A percentile compares a stretch with the other conserved stretches of the same genome.
Evolutionary conservation across 2,888 invertebrate genomes (phyloP).

Genomic region (Drosophila quasianomalipes): DNA sequence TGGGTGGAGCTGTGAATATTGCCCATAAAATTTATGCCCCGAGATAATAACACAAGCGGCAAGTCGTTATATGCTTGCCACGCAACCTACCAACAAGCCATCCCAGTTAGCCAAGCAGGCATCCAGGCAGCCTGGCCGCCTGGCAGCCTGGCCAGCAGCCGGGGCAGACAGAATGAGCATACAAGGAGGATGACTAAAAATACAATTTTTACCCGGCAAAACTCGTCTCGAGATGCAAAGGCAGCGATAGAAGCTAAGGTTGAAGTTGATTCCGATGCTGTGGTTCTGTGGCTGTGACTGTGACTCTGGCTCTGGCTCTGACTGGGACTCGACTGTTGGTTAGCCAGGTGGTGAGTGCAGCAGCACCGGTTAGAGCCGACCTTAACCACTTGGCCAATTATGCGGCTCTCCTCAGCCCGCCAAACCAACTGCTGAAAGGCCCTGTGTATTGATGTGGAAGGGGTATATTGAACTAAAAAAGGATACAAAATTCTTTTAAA

Average conservation of each 20-base stretch:
- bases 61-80: constrained; percentile 69
- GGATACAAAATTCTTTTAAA: not conserved
- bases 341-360: constrained; percentile 64
- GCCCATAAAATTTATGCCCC: constrained; percentile 79
- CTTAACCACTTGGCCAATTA: constrained; percentile 75
- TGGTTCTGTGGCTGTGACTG: constrained; percentile 9
- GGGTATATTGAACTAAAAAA: constrained; percentile 22
- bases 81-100: constrained; percentile 20
- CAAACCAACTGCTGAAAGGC: constrained; percentile 18
- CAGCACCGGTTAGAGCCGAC: constrained; percentile 15
- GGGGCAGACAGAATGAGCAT: constrained; percentile 25
- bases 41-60: constrained; percentile 80
- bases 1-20: constrained; percentile 84
- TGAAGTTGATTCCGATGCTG: constrained; percentile 44
- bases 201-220: constrained; percentile 74
- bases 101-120: constrained; percentile 13
- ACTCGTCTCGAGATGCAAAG: constrained; percentile 75
- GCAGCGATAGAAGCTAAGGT: constrained; percentile 62
- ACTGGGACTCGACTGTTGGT: constrained; percentile 4
- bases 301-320: not conserved
- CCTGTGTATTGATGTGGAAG: not conserved
- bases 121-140: not conserved
- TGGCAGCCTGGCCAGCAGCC: not conserved
- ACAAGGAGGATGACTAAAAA: constrained; percentile 55
- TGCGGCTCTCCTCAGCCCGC: constrained; percentile 26